These are phyloP conservation scores for Varroa destructor DNA, from an alignment of 1,140 invertebrate species.

Conservation along the genomic window DNA sequence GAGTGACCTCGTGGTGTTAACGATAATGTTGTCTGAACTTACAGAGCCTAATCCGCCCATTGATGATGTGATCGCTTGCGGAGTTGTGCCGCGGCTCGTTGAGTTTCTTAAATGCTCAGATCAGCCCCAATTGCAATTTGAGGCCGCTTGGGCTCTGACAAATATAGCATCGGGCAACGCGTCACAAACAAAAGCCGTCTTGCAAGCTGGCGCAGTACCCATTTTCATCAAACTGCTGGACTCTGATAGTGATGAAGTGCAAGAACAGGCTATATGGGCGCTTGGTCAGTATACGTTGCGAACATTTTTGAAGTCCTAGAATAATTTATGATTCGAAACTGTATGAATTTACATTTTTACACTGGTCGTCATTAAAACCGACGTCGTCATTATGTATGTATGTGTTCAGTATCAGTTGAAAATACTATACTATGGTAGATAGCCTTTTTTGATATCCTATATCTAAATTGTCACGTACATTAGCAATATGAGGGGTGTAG, in stretches of 20 bases:
- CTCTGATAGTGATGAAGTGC: slow-evolving; percentile 76
- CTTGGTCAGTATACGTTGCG: slow-evolving; percentile 17
- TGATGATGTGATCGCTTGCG: slow-evolving; percentile 91
- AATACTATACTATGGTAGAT: no score
- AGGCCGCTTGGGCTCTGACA: slow-evolving; percentile 93
- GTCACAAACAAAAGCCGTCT: slow-evolving; percentile 76
- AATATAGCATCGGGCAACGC: slow-evolving; percentile 96
- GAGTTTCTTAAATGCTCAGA: slow-evolving; percentile 71
- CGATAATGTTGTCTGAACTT: slow-evolving; percentile 32
- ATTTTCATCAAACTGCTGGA: slow-evolving; percentile 71
- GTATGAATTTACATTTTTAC: background rate
- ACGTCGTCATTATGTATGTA: no score
- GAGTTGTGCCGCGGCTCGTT: slow-evolving; percentile 89
- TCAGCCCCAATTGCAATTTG: slow-evolving; percentile 76
- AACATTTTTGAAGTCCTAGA: background rate
- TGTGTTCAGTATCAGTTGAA: background rate
- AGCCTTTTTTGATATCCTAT: no score
- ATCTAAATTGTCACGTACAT: no score
- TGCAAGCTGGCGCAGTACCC: slow-evolving; percentile 81
- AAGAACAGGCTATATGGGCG: slow-evolving; percentile 50
- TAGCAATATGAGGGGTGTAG: no score
- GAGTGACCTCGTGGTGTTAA: background rate
- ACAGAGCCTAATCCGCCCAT: slow-evolving; percentile 91
- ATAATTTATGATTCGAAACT: background rate
- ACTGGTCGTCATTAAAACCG: background rate